Conservation (phyloP, 1,140 invertebrate species). For the Caenorhabditis tropicalis region DNA sequence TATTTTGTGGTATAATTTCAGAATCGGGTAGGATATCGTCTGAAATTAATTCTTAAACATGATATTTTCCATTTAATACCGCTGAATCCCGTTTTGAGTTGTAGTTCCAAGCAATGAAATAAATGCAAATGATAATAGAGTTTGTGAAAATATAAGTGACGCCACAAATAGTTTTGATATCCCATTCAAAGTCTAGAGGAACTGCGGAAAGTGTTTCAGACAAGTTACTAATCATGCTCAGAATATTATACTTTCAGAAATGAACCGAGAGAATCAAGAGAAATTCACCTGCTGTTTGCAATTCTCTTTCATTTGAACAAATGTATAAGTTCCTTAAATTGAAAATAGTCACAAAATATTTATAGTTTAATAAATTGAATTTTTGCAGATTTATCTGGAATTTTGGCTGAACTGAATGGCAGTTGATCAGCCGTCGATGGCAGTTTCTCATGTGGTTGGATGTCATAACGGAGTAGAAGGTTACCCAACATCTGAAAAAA, state of each 20-base stretch:
- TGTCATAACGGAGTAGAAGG: constrained; percentile 24
- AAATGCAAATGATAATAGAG: neutral
- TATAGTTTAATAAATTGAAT: neutral
- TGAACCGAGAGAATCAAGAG: too few species aligned
- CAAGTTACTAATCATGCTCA: too few species aligned
- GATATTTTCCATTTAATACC: neutral
- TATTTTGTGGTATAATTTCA: neutral
- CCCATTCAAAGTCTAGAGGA: neutral
- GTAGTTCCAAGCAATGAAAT: neutral
- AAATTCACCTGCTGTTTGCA: too few species aligned
- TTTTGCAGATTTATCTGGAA: neutral
- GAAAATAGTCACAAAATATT: too few species aligned
- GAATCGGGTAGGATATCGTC: neutral
- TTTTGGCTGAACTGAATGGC: neutral
- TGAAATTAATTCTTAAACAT: neutral
- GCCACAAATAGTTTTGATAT: neutral
- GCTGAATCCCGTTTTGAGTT: neutral
- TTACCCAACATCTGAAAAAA: constrained; percentile 51
- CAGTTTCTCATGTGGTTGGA: neutral
- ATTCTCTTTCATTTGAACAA: too few species aligned
- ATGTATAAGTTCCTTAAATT: too few species aligned
- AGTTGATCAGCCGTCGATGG: neutral
- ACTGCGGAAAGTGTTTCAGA: too few species aligned
- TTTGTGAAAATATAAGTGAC: neutral
- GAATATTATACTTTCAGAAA: too few species aligned